These are phyloP conservation scores for Cygnus buccinator DNA, from an alignment of 2,113 vertebrate genomes.

Conservation along the genomic window DNA sequence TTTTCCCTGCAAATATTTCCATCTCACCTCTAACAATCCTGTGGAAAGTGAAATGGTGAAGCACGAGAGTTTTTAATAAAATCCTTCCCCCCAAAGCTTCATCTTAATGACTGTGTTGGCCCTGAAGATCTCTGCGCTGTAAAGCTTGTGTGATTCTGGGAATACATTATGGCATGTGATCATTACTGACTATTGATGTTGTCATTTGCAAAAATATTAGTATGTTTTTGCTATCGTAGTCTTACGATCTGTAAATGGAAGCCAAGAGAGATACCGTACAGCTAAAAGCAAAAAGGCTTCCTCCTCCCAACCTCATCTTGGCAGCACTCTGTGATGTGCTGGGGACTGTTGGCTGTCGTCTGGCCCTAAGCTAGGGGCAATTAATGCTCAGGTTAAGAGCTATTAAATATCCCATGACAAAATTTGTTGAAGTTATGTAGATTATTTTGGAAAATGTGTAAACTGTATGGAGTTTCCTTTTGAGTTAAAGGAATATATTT, in stretches of 20 bases:
- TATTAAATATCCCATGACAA: background rate
- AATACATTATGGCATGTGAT: background rate
- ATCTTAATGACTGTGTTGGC: background rate
- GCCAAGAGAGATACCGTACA: background rate
- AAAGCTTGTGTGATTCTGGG: background rate
- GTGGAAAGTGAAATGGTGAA: background rate
- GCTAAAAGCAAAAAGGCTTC: background rate
- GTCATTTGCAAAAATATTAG: background rate
- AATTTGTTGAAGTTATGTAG: background rate
- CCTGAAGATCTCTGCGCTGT: background rate
- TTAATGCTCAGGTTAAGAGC: background rate
- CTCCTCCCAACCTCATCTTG: background rate
- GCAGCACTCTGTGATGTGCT: background rate
- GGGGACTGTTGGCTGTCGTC: background rate
- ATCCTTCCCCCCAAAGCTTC: slow-evolving; percentile 17
- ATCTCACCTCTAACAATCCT: background rate
- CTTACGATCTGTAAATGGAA: background rate
- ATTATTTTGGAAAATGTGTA: background rate
- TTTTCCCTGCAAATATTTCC: background rate
- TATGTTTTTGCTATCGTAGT: background rate
- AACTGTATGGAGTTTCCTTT: background rate
- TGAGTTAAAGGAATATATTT: background rate
- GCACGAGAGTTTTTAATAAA: background rate
- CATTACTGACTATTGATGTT: background rate
- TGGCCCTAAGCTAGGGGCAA: background rate